Conservation (phyloP, 2,113 vertebrate species). For the Ariopsis seemanni region DNA sequence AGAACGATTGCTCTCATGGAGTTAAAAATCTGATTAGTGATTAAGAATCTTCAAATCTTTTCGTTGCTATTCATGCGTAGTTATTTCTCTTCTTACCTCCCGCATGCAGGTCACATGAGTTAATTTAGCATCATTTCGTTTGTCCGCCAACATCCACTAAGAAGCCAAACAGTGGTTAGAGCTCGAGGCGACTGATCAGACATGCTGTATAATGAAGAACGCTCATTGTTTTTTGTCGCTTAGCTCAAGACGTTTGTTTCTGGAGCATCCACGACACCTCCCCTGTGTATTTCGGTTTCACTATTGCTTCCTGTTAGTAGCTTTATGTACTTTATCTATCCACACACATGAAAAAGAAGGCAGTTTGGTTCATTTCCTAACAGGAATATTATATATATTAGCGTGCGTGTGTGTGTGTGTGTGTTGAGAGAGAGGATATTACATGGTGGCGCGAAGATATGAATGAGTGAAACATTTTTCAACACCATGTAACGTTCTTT, state of each 20-base stretch:
- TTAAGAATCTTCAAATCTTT: not conserved
- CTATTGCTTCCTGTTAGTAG: not conserved
- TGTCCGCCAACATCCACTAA: not conserved
- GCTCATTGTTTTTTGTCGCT: not conserved
- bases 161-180: not conserved
- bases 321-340: not conserved
- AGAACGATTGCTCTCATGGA: slow-evolving; percentile 5
- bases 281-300: not conserved
- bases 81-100: not conserved
- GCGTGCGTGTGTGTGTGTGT: no score
- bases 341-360: not conserved
- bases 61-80: not conserved
- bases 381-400: no score
- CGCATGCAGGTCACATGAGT: not conserved
- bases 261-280: not conserved
- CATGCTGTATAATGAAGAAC: not conserved
- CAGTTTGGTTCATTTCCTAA: no score
- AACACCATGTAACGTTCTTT: no score
- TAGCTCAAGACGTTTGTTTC: not conserved
- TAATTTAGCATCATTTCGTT: not conserved
- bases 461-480: no score
- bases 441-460: no score
- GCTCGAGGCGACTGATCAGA: not conserved
- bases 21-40: not conserved
- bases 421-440: no score